Conservation (phyloP, 2,797 vertebrate genomes). For the Anguilla pacifica region DNA sequence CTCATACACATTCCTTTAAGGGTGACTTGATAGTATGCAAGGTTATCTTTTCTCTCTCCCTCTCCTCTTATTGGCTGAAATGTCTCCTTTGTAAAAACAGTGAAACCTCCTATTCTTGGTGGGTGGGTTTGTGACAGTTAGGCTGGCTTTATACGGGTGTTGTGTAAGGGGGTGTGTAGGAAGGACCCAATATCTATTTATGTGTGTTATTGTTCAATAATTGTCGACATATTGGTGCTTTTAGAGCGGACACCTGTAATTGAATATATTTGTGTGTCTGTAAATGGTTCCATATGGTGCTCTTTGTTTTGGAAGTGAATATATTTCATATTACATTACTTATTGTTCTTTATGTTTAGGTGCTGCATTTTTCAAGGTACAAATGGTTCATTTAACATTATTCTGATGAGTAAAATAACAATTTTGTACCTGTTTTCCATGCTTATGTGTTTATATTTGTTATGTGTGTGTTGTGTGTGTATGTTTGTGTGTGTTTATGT, state of each 20-base stretch:
- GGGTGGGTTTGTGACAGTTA: neutral
- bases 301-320: neutral
- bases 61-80: neutral
- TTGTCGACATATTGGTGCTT: neutral
- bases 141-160: neutral
- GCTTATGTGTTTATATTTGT: neutral
- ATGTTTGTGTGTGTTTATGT: constrained; percentile 20
- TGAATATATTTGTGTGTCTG: neutral
- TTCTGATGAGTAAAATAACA: neutral
- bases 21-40: constrained; percentile 11
- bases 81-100: neutral
- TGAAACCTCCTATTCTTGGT: neutral
- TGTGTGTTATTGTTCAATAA: neutral
- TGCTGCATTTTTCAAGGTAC: neutral
- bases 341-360: neutral
- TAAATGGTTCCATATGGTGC: neutral
- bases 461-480: constrained; percentile 7
- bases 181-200: neutral
- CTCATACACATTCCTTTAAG: neutral
- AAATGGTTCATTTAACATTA: neutral
- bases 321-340: neutral
- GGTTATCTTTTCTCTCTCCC: neutral
- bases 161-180: neutral
- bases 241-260: neutral
- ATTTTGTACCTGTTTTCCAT: neutral